Evolutionary conservation across 2,797 vertebrate genomes (phyloP).

Genomic region (Trematomus bernacchii): DNA sequence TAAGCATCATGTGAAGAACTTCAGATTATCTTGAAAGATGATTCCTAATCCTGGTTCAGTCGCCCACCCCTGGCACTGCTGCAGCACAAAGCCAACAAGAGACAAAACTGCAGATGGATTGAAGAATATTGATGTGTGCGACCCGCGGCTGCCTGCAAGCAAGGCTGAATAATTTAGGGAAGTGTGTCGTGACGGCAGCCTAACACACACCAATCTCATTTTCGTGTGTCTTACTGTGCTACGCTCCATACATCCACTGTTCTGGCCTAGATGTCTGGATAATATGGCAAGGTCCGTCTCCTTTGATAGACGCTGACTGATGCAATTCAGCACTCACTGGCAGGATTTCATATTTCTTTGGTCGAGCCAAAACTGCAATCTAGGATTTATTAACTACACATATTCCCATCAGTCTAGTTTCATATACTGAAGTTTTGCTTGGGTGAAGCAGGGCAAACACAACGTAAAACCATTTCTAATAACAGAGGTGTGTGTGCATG

Average conservation of each 20-base stretch:
- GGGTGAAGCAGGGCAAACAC: slow-evolving; percentile 85
- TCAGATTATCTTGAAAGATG: slow-evolving; percentile 64
- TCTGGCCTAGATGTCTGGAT: slow-evolving; percentile 71
- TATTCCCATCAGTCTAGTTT: slow-evolving; percentile 86
- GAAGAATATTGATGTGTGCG: slow-evolving; percentile 88
- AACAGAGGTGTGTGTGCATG: slow-evolving; percentile 67
- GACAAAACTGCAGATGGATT: slow-evolving; percentile 88
- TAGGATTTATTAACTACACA: slow-evolving; percentile 85
- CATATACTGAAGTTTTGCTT: slow-evolving; percentile 86
- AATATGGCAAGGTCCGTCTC: slow-evolving; percentile 62
- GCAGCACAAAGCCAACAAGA: slow-evolving; percentile 84
- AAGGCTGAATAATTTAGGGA: slow-evolving; percentile 88
- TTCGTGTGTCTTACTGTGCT: slow-evolving; percentile 64
- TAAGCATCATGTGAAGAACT: slow-evolving; percentile 41
- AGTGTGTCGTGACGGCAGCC: slow-evolving; percentile 85
- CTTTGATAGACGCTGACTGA: slow-evolving; percentile 74
- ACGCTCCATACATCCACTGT: slow-evolving; percentile 56
- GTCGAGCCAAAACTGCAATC: slow-evolving; percentile 80
- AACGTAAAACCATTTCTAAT: slow-evolving; percentile 85
- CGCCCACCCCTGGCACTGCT: slow-evolving; percentile 79
- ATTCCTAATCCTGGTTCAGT: slow-evolving; percentile 62
- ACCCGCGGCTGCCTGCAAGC: slow-evolving; percentile 87
- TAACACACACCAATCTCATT: slow-evolving; percentile 81
- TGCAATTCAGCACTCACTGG: slow-evolving; percentile 71
- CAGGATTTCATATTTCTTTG: slow-evolving; percentile 80